Conservation (phyloP, 2,888 invertebrate species). For the Cryptocephalus moraei region DNA sequence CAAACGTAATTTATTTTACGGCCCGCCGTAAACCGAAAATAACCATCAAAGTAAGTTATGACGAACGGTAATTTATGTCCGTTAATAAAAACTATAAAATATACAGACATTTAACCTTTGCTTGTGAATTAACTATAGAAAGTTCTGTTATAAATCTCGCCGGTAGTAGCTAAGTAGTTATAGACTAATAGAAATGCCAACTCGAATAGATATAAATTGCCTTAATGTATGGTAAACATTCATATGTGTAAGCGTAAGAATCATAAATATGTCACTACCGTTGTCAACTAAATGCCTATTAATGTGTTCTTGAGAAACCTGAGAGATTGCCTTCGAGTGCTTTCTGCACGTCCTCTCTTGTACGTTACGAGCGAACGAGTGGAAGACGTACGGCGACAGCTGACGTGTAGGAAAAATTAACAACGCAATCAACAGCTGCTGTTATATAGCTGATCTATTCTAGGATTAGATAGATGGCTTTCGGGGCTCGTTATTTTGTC, state of each 20-base stretch:
- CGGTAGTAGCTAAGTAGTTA: conserved; percentile 35
- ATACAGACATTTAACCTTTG: conserved; percentile 31
- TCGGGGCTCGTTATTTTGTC: conserved; percentile 31
- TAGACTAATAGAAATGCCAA: conserved; percentile 41
- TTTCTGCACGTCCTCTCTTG: conserved; percentile 22
- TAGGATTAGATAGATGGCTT: conserved; percentile 31
- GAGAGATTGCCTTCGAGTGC: conserved; percentile 22
- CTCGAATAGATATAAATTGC: conserved; percentile 39
- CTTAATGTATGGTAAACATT: conserved; percentile 42
- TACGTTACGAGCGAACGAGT: too few species aligned
- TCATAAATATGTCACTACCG: conserved; percentile 41
- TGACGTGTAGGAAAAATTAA: conserved; percentile 6
- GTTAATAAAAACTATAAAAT: conserved; percentile 29
- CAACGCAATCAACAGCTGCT: conserved; percentile 29
- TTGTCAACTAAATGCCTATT: conserved; percentile 41
- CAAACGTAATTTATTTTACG: conserved; percentile 17
- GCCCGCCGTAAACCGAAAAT: conserved; percentile 18
- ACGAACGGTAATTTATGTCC: conserved; percentile 23
- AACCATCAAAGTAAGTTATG: conserved; percentile 25
- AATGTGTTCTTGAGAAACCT: conserved; percentile 40
- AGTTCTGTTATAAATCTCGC: conserved; percentile 30
- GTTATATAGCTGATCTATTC: conserved; percentile 29
- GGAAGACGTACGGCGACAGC: conserved; percentile 14
- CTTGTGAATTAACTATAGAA: conserved; percentile 31
- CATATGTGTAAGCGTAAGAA: conserved; percentile 38